Conservation (phyloP, 92 coral and sea anemone species). For the Palythoa grandis region DNA sequence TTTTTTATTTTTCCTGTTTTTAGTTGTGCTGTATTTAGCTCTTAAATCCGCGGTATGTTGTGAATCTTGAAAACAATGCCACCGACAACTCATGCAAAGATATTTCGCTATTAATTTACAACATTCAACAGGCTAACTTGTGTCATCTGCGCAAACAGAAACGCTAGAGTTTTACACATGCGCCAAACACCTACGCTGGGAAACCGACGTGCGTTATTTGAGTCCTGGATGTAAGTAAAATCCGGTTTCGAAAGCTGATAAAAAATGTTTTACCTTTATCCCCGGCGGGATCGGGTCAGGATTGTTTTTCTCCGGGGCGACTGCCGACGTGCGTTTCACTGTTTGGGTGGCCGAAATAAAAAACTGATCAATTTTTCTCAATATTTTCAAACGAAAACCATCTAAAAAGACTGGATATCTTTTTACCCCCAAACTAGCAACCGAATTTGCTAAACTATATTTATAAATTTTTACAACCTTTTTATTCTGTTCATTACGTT, state of each 20-base stretch:
- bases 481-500: too few relatives aligned
- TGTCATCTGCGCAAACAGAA: neutral
- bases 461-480: too few relatives aligned
- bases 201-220: neutral
- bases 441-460: too few relatives aligned
- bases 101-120: neutral
- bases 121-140: neutral
- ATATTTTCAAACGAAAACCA: too few relatives aligned
- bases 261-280: too few relatives aligned
- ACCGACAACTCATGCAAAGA: neutral
- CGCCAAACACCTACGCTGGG: neutral
- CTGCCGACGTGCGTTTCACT: neutral
- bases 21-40: neutral
- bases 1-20: neutral
- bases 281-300: too few relatives aligned
- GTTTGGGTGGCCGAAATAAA: neutral
- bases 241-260: too few relatives aligned
- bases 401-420: neutral
- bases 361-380: too few relatives aligned
- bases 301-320: neutral
- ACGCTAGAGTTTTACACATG: too few relatives aligned
- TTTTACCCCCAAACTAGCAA: neutral
- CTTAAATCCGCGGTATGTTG: neutral
- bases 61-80: neutral
- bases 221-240: too few relatives aligned